Evolutionary conservation across 2,113 vertebrate genomes (phyloP).

Genomic region (Rattus norvegicus): DNA sequence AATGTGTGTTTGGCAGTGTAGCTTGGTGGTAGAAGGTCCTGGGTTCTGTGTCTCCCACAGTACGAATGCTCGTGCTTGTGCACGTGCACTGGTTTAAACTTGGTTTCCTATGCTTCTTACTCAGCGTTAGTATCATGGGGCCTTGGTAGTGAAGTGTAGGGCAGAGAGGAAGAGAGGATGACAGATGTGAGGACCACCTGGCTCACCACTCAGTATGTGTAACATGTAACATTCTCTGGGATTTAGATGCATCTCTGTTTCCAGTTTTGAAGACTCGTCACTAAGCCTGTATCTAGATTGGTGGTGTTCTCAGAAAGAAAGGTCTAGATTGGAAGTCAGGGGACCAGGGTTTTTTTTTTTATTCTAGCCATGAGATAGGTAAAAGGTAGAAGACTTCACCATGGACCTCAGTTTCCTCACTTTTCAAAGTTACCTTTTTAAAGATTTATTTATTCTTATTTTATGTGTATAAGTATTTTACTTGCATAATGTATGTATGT

Average conservation of each 20-base stretch:
- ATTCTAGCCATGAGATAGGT: conserved; percentile 22
- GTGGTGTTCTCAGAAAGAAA: conserved; percentile 3
- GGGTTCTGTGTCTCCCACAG: not conserved
- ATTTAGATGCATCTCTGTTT: not conserved
- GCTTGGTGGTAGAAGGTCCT: not conserved
- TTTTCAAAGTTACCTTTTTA: not conserved
- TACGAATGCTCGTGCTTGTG: too few relatives aligned
- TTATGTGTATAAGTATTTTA: not conserved
- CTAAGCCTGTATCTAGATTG: not conserved
- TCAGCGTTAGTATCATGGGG: not conserved
- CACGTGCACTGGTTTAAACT: not conserved
- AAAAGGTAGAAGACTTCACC: not conserved
- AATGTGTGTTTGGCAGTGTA: not conserved
- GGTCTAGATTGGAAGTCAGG: not conserved
- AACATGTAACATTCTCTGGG: conserved; percentile 10
- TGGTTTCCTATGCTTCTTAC: not conserved
- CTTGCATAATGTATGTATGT: not conserved
- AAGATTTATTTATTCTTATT: not conserved
- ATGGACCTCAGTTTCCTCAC: not conserved
- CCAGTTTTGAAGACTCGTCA: not conserved
- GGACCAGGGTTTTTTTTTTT: not conserved
- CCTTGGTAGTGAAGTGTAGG: not conserved
- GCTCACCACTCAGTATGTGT: not conserved
- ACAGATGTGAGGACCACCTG: not conserved
- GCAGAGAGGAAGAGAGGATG: not conserved